Base-by-base conservation (phyloP, 2,113 vertebrate genomes). In the Perca schrenkii region DNA sequence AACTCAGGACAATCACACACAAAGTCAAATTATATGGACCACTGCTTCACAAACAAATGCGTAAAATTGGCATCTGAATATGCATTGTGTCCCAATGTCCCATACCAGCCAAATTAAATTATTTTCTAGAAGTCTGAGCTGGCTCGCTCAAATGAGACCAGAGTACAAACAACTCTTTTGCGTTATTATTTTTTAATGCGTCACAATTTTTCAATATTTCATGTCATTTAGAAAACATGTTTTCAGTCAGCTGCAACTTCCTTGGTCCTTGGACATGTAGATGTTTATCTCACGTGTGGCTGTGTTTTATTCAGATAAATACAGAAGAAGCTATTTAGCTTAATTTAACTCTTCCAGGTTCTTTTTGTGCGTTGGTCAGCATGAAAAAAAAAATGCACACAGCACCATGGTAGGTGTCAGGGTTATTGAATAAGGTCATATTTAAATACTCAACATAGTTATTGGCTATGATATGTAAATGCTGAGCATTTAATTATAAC, bases 21-120 rank as follows among this genome's bases (percentile, higher is more conserved):
- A 90, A 89, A 94, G 92, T 93, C 87, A 90, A 88, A 94, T 93
- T 88, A 91, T 84, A 93, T 87, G 89, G 87, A 62, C 92, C 84
- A 88, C 74, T 92, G 87, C 83, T 86, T 71, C 76, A 79, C 83
- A 90, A 90, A 91, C 91, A 93, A 93, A 92, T 78, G 88, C 79
- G 17, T 47, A 52, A 76, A 90, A 94, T 94, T 93, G 93, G 85
- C 88, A 94, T 94, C 81, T 93, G 89, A 94, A 93, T 86, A 91
- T 91, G 90, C 85, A 92, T 93, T 93, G 91, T 92, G 81, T 71
- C 77, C 88, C 86, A 87, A 80, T 93, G 80, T 90, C 87, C 60
- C 88, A 89, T 81, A 82, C 84, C 91, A 89, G 87, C 86, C 91
- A 71, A 90, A 86, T 92, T 84, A 86, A 94, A 92, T 91, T 91